Evolutionary conservation across 2,888 invertebrate species (phyloP), one percentile per base, ranked within the genome.

Genomic region (Polylopha cassiicola): DNA sequence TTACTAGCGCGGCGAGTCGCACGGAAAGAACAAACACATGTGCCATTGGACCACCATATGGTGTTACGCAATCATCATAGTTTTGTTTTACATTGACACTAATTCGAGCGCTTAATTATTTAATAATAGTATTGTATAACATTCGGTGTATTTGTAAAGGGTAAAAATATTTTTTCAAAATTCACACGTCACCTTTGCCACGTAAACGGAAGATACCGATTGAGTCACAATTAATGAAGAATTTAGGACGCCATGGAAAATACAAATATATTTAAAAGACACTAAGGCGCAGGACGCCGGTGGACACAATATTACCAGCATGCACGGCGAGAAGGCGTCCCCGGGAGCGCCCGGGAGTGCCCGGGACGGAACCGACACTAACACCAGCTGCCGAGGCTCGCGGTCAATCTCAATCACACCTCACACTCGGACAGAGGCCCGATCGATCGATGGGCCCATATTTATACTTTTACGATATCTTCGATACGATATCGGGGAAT

Each of bases 401-500:
- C 70, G 59, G 68, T 72, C 65, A 60, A 69, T 67, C 65, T 66
- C 56, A 70, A 79, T 73, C 80, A 79, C 78, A 59, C 69, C 67
- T 65, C 64, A 65, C 73, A 79, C 70, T 78, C 66, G 71, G 81
- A 85, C 78, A 84, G 82, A 82, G 84, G 71, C 71, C 67, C 74
- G 77, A 82, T 82, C 85, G 84, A 85, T 85, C 73, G 81, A 85
- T 81, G 82, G 79, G 71, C 84, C 59, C 80, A 79, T 85, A 85
- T 85, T 82, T 85, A 85, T 85, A 85, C 82, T 73, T 81, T 85
- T 78, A 77, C 75, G 71, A 77, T 81, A 82, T 84, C 84, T 80
- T 64, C 61, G 82, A 84, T 84, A 85, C 62, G 73, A 73, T 85
- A 85, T 84, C 85, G 62, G 77, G 65, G 60, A 65, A 69, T 62